Evolutionary conservation across 2,797 vertebrate genomes (phyloP).

Genomic region (Galaxias olidus): DNA sequence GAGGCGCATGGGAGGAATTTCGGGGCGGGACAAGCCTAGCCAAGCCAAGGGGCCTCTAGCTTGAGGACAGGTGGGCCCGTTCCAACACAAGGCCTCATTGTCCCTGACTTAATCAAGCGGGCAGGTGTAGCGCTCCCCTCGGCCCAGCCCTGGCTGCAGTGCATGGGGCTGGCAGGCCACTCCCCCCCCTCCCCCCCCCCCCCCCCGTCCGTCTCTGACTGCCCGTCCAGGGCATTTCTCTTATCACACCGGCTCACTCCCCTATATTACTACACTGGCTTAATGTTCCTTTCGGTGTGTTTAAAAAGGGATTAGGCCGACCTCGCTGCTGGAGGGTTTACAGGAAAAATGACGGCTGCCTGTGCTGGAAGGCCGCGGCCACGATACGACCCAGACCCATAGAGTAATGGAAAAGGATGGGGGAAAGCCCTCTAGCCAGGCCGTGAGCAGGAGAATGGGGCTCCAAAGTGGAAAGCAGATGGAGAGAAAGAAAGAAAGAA

Average conservation of each 20-base stretch:
- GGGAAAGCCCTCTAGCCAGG: background rate
- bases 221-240: conserved; percentile 30
- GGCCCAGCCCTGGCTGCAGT: conserved; percentile 27
- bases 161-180: conserved; percentile 44
- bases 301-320: conserved; percentile 26
- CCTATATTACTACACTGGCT: conserved; percentile 29
- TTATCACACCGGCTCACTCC: conserved; percentile 30
- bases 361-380: conserved; percentile 33
- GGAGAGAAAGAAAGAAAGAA: background rate
- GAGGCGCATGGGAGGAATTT: conserved; percentile 65
- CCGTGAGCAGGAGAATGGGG: background rate
- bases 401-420: conserved; percentile 40
- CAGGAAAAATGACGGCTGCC: conserved; percentile 33
- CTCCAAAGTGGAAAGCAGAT: too few relatives aligned
- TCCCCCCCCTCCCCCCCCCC: conserved; percentile 37
- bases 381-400: background rate
- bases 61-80: conserved; percentile 74
- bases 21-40: conserved; percentile 52
- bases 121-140: conserved; percentile 72
- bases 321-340: conserved; percentile 47
- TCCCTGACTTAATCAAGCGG: conserved; percentile 64
- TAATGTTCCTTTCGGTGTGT: conserved; percentile 12
- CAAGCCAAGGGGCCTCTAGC: conserved; percentile 49
- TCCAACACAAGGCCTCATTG: conserved; percentile 72
- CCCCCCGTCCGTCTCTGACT: conserved; percentile 13